Conservation (phyloP, 2,888 invertebrate genomes). For the Philereme transversata region DNA sequence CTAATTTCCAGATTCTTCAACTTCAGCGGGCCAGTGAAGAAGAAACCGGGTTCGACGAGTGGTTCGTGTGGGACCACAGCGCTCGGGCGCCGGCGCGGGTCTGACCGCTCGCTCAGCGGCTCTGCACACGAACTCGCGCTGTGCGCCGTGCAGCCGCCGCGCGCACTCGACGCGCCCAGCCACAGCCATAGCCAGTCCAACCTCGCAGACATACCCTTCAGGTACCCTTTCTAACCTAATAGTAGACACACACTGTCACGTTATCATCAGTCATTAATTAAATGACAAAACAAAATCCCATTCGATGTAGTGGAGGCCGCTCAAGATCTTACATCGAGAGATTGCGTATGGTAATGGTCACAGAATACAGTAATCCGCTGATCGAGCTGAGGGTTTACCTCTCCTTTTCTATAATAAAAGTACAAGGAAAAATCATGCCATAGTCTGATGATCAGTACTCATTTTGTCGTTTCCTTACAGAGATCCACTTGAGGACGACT, state of each 20-base stretch:
- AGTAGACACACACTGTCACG: neutral
- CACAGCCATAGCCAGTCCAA: conserved; percentile 97
- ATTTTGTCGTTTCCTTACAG: conserved; percentile 42
- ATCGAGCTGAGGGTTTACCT: too few species aligned
- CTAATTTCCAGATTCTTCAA: conserved; percentile 90
- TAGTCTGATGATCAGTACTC: too few species aligned
- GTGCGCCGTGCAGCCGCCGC: conserved; percentile 78
- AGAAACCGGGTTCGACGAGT: conserved; percentile 86
- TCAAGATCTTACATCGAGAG: too few species aligned
- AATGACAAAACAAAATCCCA: too few species aligned
- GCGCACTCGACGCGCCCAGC: conserved; percentile 90
- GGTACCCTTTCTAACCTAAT: conserved; percentile 62
- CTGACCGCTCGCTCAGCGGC: conserved; percentile 92
- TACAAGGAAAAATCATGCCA: too few species aligned
- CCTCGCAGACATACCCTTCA: conserved; percentile 92
- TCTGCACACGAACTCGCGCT: conserved; percentile 93
- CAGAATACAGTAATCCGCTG: too few species aligned
- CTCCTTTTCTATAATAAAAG: too few species aligned
- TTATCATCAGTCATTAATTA: neutral
- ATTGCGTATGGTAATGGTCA: too few species aligned
- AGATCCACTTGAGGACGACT: conserved; percentile 70
- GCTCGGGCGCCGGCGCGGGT: conserved; percentile 88
- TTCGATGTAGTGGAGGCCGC: too few species aligned
- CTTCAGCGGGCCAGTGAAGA: conserved; percentile 94
- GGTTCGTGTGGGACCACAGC: conserved; percentile 56